Conservation (phyloP, 2,888 invertebrate genomes). For the Clepsis dumicolana region DNA sequence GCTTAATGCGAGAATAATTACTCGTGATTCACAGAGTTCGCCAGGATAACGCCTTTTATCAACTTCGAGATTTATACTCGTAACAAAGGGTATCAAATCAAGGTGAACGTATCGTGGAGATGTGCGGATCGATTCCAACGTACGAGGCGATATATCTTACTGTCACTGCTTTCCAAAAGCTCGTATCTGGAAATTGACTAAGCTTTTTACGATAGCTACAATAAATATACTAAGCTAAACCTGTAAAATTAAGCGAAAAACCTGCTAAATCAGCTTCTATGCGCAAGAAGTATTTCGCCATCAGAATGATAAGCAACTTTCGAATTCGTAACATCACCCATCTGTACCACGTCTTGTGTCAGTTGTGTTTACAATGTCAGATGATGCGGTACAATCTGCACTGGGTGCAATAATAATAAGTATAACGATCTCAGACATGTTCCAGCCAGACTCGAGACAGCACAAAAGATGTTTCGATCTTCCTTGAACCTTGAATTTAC, state of each 20-base stretch:
- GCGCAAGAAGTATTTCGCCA: neutral
- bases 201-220: too few species aligned
- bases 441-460: slow-evolving; percentile 39
- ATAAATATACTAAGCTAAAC: too few species aligned
- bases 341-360: neutral
- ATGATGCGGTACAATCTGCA: slow-evolving; percentile 14
- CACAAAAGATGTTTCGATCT: slow-evolving; percentile 35
- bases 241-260: too few species aligned
- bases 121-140: neutral
- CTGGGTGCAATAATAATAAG: slow-evolving; percentile 36
- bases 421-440: slow-evolving; percentile 27
- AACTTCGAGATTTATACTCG: neutral
- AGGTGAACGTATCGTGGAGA: slow-evolving; percentile 6
- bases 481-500: slow-evolving; percentile 26
- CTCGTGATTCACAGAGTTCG: neutral
- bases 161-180: neutral
- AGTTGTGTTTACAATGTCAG: slow-evolving; percentile 26
- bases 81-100: slow-evolving; percentile 2
- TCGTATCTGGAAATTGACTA: too few species aligned
- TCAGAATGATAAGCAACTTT: slow-evolving; percentile 6
- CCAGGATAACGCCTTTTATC: slow-evolving; percentile 3
- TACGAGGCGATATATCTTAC: neutral
- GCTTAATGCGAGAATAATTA: neutral
- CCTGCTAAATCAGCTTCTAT: neutral
- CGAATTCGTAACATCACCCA: neutral